Conservation (phyloP, 2,113 vertebrate species). For the Leptobrachium ailaonicum region DNA sequence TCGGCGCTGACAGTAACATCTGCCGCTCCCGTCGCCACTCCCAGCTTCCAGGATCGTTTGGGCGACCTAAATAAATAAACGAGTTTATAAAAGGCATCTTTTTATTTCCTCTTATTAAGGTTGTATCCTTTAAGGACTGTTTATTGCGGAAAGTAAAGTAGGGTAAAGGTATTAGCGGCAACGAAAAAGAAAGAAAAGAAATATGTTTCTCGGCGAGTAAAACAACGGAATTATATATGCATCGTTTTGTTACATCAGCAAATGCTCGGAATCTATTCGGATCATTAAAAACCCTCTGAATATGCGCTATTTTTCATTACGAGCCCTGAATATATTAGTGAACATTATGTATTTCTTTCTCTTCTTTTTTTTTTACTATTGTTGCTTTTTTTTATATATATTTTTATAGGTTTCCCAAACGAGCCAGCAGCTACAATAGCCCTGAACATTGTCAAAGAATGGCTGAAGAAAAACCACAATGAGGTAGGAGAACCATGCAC, state of each 20-base stretch:
- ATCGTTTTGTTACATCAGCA: slow-evolving; percentile 24
- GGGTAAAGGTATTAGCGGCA: slow-evolving; percentile 10
- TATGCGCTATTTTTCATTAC: slow-evolving; percentile 16
- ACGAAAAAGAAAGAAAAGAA: not conserved
- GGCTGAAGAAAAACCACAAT: slow-evolving; percentile 83
- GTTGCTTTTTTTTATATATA: slow-evolving; percentile 9
- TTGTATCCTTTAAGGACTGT: slow-evolving; percentile 34
- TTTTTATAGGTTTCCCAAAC: slow-evolving; percentile 86
- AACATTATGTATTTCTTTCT: slow-evolving; percentile 16
- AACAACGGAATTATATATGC: slow-evolving; percentile 28
- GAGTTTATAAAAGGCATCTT: slow-evolving; percentile 13
- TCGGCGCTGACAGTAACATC: slow-evolving; percentile 12
- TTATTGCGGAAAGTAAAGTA: slow-evolving; percentile 28
- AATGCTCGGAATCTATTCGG: slow-evolving; percentile 4
- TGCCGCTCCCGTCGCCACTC: slow-evolving; percentile 4
- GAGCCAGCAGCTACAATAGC: slow-evolving; percentile 91
- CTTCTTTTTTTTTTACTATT: slow-evolving; percentile 46
- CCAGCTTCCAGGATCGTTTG: not conserved
- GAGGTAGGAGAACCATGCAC: slow-evolving; percentile 73
- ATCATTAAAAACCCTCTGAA: not conserved
- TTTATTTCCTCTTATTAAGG: not conserved
- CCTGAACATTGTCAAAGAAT: slow-evolving; percentile 83
- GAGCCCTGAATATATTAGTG: slow-evolving; percentile 13
- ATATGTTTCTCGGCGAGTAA: slow-evolving; percentile 13
- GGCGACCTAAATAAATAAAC: slow-evolving; percentile 41